Conservation (phyloP, 2,888 invertebrate genomes). For the Gasteruption jaculator region DNA sequence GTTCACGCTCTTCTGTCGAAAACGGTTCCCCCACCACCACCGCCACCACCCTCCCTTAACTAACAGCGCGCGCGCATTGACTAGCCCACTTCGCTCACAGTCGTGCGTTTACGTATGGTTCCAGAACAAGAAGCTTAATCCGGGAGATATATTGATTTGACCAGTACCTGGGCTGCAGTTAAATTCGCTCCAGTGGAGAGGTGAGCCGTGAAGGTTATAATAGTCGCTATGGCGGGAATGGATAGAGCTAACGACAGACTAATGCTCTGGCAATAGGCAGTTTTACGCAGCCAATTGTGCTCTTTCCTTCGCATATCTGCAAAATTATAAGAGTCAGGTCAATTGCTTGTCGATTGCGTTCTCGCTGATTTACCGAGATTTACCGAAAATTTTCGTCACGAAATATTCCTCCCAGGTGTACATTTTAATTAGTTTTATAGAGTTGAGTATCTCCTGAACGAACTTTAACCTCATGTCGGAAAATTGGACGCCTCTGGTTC, state of each 20-base stretch:
- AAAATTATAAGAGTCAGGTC: constrained; percentile 16
- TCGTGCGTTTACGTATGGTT: too few relatives aligned
- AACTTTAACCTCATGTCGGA: constrained; percentile 51
- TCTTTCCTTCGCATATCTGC: constrained; percentile 56
- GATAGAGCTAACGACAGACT: constrained; percentile 59
- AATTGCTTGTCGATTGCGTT: constrained; percentile 2
- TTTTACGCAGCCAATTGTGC: constrained; percentile 53
- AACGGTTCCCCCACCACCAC: too few relatives aligned
- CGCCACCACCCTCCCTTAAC: too few relatives aligned
- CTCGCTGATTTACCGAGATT: constrained; percentile 9
- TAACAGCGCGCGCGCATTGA: too few relatives aligned
- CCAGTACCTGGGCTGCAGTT: constrained; percentile 58
- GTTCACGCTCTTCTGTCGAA: too few relatives aligned
- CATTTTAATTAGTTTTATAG: constrained; percentile 62
- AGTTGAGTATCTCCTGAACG: constrained; percentile 58
- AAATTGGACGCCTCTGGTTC: constrained; percentile 29
- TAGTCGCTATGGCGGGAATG: constrained; percentile 59
- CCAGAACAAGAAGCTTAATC: too few relatives aligned
- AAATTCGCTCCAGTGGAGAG: constrained; percentile 56
- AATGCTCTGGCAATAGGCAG: constrained; percentile 58
- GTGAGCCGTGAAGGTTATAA: constrained; percentile 58
- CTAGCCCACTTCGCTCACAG: too few relatives aligned
- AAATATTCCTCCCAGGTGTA: constrained; percentile 64
- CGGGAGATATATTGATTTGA: neutral
- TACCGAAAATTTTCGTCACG: constrained; percentile 51